Percentiles rank a stretch among this genome's conserved stretches.
These are phyloP conservation scores for Piaya cayana DNA, from an alignment of 2,113 vertebrate species.

Conservation along the genomic window DNA sequence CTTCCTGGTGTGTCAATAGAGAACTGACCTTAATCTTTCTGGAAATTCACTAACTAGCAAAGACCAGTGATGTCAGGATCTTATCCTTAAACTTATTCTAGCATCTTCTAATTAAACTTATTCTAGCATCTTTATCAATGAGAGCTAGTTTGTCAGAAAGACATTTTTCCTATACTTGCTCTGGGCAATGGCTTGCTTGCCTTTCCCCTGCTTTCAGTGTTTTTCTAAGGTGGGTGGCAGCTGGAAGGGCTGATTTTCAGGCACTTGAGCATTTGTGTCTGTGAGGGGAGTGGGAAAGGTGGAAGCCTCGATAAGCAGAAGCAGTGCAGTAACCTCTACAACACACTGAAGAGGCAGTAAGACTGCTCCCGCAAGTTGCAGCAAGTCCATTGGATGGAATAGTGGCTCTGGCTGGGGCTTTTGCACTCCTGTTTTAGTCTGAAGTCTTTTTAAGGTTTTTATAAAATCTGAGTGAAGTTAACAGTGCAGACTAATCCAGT, in stretches of 20 bases:
- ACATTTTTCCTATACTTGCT: neutral
- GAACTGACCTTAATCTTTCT: neutral
- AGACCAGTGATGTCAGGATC: neutral
- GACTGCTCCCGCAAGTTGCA: neutral
- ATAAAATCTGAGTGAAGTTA: neutral
- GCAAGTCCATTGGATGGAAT: neutral
- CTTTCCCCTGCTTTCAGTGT: neutral
- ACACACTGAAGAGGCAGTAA: neutral
- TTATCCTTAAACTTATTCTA: neutral
- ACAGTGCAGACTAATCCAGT: neutral
- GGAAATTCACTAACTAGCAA: neutral
- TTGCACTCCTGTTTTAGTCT: neutral
- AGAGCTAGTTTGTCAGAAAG: neutral
- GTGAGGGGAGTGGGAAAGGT: neutral
- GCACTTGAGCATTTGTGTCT: too few species aligned
- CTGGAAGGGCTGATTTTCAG: too few species aligned
- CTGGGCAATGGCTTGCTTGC: neutral
- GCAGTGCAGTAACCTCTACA: neutral
- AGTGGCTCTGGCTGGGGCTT: neutral
- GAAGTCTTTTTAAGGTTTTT: neutral
- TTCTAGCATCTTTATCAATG: rapidly evolving
- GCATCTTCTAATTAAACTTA: neutral
- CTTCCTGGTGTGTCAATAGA: neutral
- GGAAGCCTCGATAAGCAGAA: neutral
- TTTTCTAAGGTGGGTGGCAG: neutral